phyloP scores from a whole-genome alignment of 2,113 vertebrate genomes.

The Dromas ardeola region DNA sequence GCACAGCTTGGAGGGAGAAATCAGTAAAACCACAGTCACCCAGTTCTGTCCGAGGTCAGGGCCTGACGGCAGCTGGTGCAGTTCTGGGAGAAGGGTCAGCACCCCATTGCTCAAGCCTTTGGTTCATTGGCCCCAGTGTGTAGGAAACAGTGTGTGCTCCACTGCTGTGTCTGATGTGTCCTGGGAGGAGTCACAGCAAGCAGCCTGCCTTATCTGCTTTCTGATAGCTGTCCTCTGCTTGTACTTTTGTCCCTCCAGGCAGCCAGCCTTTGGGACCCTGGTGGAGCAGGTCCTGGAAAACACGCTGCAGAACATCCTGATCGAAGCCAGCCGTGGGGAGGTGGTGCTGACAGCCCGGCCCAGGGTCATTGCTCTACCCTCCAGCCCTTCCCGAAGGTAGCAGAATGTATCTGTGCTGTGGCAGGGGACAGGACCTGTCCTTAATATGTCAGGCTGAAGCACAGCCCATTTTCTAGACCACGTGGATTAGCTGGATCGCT shows the following conservation, averaged over 20 bases:
- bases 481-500: neutral
- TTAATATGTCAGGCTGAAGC: neutral
- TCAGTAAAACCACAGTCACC: neutral
- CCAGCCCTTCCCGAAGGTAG: constrained; percentile 44
- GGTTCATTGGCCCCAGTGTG: neutral
- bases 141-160: neutral
- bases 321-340: constrained; percentile 87
- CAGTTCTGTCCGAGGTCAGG: neutral
- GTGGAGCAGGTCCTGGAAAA: constrained; percentile 83
- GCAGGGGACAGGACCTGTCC: neutral
- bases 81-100: neutral
- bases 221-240: neutral
- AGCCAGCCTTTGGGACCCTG: constrained; percentile 73
- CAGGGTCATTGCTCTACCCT: constrained; percentile 74
- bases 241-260: constrained; percentile 56
- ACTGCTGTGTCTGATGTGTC: neutral
- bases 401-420: neutral
- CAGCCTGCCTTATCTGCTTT: neutral
- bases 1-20: neutral
- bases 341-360: constrained; percentile 82
- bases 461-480: neutral
- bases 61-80: neutral
- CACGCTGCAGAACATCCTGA: constrained; percentile 88
- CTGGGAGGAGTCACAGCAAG: neutral
- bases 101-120: neutral